Evolutionary conservation across 2,113 vertebrate genomes (phyloP), one percentile per base, ranked within the genome.

Genomic region (Spea multiplicata): DNA sequence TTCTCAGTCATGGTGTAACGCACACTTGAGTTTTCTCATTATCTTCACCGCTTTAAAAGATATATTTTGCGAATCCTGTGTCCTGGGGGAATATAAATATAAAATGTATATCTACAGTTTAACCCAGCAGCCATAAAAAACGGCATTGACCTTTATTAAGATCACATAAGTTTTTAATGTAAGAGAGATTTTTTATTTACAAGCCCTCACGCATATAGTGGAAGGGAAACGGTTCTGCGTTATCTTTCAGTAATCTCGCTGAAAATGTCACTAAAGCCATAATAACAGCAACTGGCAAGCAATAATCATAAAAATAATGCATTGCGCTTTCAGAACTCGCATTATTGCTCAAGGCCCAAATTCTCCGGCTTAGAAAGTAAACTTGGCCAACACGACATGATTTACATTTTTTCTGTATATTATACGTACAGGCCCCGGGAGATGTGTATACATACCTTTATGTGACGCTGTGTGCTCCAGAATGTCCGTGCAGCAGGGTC

Each of bases 41-140:
- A 80, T 80, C 64, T 80, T 53, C 52, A 67, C 13, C 50, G 52
- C 52, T 74, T 65, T 68, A 68, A 80, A 80, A 73, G 66, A 80
- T 80, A 67, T 68, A 52, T 74, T 72, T 59, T 74, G 52, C 45
- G 53, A 73, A 80, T 80, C 52, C 45, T 53, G 14, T 80, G 50
- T 74, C 78, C 78, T 73, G 10, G 16, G 78, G 71, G 78, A 30
- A 80, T 59, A 80, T 57, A 80, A 74, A 80, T 74, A 74, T 80
- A 80, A 74, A 74, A 74, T 80, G 78, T 80, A 80, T 80, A 80
- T 80, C 71, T 80, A 68, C 71, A 73, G 78, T 74, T 80, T 80
- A 80, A 80, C 78, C 78, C 78, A 73, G 65, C 6, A 80, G 78
- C 78, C n/a, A 80, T 79, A 80, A 80, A 73, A 80, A 74, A 74